A percentile compares a stretch with the other conserved stretches of the same genome.
These are phyloP conservation scores for Pangasianodon gigas DNA, from an alignment of 2,113 vertebrate species.

Conservation along the genomic window DNA sequence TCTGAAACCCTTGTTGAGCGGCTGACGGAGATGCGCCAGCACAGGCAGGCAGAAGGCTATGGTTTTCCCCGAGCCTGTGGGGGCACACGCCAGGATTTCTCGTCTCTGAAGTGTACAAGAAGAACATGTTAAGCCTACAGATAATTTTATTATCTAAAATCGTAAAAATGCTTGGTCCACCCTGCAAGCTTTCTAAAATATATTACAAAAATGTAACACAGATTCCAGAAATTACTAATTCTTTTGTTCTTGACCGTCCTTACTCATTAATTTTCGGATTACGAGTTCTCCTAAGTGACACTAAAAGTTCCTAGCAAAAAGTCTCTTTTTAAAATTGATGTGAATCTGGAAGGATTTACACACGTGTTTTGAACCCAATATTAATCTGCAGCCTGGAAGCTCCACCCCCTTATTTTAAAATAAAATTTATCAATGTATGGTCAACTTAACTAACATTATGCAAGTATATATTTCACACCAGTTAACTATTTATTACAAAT, in stretches of 20 bases:
- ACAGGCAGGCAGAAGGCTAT: conserved; percentile 92
- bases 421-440: too few relatives aligned
- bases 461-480: too few relatives aligned
- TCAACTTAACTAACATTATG: too few relatives aligned
- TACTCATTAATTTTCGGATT: too few relatives aligned
- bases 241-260: too few relatives aligned
- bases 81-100: conserved; percentile 93
- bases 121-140: neutral
- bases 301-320: too few relatives aligned
- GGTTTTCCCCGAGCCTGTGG: conserved; percentile 95
- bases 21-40: conserved; percentile 84
- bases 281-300: too few relatives aligned
- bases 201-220: neutral
- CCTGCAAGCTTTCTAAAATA: neutral
- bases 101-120: conserved; percentile 73
- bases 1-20: conserved; percentile 89
- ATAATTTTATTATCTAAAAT: neutral
- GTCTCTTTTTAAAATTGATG: too few relatives aligned
- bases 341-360: too few relatives aligned
- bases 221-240: neutral
- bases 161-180: neutral
- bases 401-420: neutral
- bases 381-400: neutral
- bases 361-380: neutral
- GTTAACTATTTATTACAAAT: neutral